Evolutionary conservation across 2,888 invertebrate species (phyloP).

Genomic region (Ochropleura plecta): DNA sequence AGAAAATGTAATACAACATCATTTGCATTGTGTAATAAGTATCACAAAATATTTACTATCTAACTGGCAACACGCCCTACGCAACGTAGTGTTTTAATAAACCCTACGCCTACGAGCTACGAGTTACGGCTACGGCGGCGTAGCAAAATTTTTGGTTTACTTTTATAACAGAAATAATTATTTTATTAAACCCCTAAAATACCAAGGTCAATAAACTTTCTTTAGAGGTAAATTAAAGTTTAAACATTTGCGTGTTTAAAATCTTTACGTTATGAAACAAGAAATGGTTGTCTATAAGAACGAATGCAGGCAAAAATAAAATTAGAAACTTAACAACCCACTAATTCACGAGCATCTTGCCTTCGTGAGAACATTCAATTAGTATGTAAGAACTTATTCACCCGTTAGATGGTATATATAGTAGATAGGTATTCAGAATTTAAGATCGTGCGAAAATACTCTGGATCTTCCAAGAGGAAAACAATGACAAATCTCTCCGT

Average conservation of each 20-base stretch:
- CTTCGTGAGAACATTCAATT: conserved; percentile 78
- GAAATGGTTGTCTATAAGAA: conserved; percentile 5
- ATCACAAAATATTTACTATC: background rate
- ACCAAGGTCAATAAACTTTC: too few species aligned
- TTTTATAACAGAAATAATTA: background rate
- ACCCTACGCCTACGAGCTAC: conserved; percentile 12
- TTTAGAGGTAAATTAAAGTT: background rate
- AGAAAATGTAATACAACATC: background rate
- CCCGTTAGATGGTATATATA: conserved; percentile 73
- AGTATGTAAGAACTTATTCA: conserved; percentile 62
- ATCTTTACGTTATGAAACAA: background rate
- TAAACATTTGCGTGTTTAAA: background rate
- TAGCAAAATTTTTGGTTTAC: conserved; percentile 8
- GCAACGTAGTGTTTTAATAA: background rate
- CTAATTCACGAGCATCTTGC: conserved; percentile 61
- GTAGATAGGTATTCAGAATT: conserved; percentile 67
- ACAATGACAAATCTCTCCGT: conserved; percentile 52
- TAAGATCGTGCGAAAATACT: conserved; percentile 80
- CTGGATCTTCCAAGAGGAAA: conserved; percentile 54
- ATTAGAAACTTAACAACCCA: conserved; percentile 65
- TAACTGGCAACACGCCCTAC: background rate
- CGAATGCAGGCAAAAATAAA: conserved; percentile 44
- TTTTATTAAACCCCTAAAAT: background rate
- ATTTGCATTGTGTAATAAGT: background rate
- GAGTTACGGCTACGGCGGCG: conserved; percentile 12